Percentiles rank a stretch among this genome's conserved stretches.
phyloP scores from a whole-genome alignment of 2,113 vertebrate species.

The Cyprinodon brontotheroides region DNA sequence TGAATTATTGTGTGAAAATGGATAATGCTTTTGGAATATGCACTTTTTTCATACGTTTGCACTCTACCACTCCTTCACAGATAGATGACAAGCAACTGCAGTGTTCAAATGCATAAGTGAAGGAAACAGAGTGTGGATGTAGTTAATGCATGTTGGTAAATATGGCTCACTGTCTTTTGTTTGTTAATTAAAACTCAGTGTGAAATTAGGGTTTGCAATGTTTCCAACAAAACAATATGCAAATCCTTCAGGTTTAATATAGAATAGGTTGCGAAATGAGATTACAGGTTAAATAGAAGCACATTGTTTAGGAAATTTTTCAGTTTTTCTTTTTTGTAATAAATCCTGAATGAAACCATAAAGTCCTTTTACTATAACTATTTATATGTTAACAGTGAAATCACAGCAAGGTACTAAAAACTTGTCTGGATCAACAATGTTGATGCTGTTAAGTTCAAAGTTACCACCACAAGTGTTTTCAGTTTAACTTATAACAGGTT shows the following conservation, averaged over 20 bases:
- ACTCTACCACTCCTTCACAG: background rate
- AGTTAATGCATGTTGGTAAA: conserved; percentile 1
- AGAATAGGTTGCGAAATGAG: background rate
- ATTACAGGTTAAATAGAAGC: background rate
- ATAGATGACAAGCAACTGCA: background rate
- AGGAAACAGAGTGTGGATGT: background rate
- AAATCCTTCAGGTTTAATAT: background rate
- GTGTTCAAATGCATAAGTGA: background rate
- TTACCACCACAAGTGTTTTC: no score
- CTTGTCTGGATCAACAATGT: no score
- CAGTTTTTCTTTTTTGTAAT: background rate
- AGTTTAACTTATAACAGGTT: no score
- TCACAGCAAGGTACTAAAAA: no score
- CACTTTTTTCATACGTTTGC: background rate
- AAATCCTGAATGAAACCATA: background rate
- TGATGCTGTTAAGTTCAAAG: no score
- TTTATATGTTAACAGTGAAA: no score
- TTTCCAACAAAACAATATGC: background rate
- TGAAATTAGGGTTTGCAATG: background rate
- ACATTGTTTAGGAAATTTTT: no score
- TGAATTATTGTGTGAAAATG: background rate
- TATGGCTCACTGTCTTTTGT: conserved; percentile 6
- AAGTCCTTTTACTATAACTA: no score
- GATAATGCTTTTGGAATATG: background rate
- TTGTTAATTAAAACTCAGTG: background rate